Percentiles rank a stretch among this genome's conserved stretches.
Conservation (phyloP, 2,888 invertebrate species). For the Drosophila yooni region DNA sequence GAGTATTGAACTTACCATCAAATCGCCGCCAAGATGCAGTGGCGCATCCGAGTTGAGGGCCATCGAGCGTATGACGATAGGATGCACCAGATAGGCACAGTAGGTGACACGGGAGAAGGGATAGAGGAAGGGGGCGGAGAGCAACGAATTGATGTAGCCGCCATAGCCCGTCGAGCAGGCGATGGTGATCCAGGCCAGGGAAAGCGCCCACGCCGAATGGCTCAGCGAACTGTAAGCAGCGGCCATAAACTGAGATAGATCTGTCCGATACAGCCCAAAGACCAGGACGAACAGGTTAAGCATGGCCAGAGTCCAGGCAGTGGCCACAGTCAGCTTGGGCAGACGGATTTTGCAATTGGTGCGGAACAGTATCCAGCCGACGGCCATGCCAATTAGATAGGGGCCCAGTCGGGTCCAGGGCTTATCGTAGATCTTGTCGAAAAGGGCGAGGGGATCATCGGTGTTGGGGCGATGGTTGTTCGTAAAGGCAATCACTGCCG, state of each 20-base stretch:
- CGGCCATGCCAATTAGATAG: conserved; percentile 93
- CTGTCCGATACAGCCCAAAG: conserved; percentile 91
- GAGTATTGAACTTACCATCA: conserved; percentile 87
- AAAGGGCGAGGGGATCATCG: conserved; percentile 93
- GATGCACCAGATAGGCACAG: conserved; percentile 94
- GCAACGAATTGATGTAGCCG: conserved; percentile 90
- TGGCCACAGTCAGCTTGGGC: conserved; percentile 88
- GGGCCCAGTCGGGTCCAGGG: conserved; percentile 95
- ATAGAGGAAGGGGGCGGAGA: conserved; percentile 91
- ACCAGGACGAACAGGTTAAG: conserved; percentile 90
- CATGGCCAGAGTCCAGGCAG: conserved; percentile 90
- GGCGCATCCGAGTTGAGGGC: conserved; percentile 93
- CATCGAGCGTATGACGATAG: conserved; percentile 91
- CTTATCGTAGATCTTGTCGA: conserved; percentile 95
- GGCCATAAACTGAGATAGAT: conserved; percentile 89
- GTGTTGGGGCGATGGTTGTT: conserved; percentile 92
- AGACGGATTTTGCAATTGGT: conserved; percentile 92
- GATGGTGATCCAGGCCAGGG: conserved; percentile 92
- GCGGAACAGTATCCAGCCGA: conserved; percentile 93
- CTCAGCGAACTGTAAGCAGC: conserved; percentile 93
- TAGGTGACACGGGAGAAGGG: conserved; percentile 95
- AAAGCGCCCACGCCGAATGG: conserved; percentile 93
- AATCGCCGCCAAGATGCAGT: conserved; percentile 91
- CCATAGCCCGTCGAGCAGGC: conserved; percentile 94
- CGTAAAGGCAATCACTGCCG: conserved; percentile 91